A percentile compares a stretch with the other conserved stretches of the same genome.
phyloP scores from a whole-genome alignment of 1,140 invertebrate genomes.

The Carcinoscorpius rotundicauda region DNA sequence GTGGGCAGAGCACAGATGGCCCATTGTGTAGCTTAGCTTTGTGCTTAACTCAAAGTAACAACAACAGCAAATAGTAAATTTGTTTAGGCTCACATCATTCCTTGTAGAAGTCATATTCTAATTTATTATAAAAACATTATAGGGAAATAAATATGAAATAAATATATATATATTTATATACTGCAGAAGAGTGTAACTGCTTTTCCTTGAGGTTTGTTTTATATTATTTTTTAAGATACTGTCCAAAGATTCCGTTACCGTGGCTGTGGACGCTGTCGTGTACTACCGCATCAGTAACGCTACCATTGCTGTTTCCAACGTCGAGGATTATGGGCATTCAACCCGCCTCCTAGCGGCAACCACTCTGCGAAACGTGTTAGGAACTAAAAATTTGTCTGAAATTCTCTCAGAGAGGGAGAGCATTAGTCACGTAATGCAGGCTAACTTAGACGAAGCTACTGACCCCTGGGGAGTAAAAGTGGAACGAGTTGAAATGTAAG shows the following conservation, averaged over 20 bases:
- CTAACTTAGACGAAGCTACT: slow-evolving; percentile 42
- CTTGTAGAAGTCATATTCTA: too few relatives aligned
- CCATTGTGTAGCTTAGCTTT: too few relatives aligned
- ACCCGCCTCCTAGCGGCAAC: slow-evolving; percentile 34
- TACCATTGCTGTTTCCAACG: slow-evolving; percentile 47
- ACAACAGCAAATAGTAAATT: too few relatives aligned
- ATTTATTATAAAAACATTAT: too few relatives aligned
- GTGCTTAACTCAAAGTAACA: too few relatives aligned
- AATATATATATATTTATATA: too few relatives aligned
- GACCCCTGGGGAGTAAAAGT: slow-evolving; percentile 51
- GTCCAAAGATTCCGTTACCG: slow-evolving; percentile 49
- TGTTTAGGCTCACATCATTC: too few relatives aligned
- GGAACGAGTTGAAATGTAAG: slow-evolving; percentile 47
- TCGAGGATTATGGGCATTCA: slow-evolving; percentile 40
- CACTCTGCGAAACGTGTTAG: slow-evolving; percentile 41
- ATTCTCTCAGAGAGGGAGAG: slow-evolving; percentile 42
- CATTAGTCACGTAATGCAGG: slow-evolving; percentile 40
- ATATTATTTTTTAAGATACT: slow-evolving; percentile 38
- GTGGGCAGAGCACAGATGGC: too few relatives aligned
- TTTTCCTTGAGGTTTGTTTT: too few relatives aligned
- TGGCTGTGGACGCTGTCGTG: slow-evolving; percentile 48
- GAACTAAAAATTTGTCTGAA: slow-evolving; percentile 42
- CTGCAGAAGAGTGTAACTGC: too few relatives aligned
- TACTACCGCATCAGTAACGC: slow-evolving; percentile 50
- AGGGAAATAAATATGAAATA: too few relatives aligned